Percentiles rank a stretch among this genome's conserved stretches.
Conservation (phyloP, 2,113 vertebrate species). For the Xenopus tropicalis region DNA sequence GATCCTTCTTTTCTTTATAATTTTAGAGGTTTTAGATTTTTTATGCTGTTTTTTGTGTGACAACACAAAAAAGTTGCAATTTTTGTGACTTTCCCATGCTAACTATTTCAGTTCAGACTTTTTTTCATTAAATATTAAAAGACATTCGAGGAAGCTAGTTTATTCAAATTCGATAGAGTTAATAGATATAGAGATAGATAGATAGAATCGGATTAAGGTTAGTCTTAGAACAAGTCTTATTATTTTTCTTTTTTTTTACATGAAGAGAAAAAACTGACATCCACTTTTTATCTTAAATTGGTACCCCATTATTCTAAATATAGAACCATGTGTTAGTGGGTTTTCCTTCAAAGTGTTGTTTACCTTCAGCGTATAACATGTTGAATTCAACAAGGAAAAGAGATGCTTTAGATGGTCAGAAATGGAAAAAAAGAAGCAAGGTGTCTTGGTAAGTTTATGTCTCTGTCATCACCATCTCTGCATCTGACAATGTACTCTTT, state of each 20-base stretch:
- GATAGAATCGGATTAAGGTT: background rate
- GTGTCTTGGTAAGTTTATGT: slow-evolving; percentile 9
- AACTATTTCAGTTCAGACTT: too few species aligned
- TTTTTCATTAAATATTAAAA: too few species aligned
- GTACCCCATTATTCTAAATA: slow-evolving; percentile 31
- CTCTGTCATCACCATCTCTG: slow-evolving; percentile 29
- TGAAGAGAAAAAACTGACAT: background rate
- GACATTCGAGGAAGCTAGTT: too few species aligned
- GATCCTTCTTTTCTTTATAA: too few species aligned
- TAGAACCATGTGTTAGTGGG: slow-evolving; percentile 18
- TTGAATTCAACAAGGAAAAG: slow-evolving; percentile 37
- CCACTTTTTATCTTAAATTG: slow-evolving; percentile 11
- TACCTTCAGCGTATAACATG: slow-evolving; percentile 41
- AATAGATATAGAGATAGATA: too few species aligned
- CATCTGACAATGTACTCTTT: slow-evolving; percentile 11
- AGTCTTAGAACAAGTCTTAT: background rate
- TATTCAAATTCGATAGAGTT: too few species aligned
- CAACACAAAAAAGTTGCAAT: too few species aligned
- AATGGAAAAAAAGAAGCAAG: slow-evolving; percentile 13
- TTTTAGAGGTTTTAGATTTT: too few species aligned
- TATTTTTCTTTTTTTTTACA: background rate
- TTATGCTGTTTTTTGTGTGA: too few species aligned
- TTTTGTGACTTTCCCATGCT: too few species aligned
- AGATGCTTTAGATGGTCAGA: slow-evolving; percentile 14
- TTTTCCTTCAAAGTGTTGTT: slow-evolving; percentile 38